These are phyloP conservation scores for Triplophysa yarkandensis DNA, from an alignment of 2,797 vertebrate species.

Conservation along the genomic window DNA sequence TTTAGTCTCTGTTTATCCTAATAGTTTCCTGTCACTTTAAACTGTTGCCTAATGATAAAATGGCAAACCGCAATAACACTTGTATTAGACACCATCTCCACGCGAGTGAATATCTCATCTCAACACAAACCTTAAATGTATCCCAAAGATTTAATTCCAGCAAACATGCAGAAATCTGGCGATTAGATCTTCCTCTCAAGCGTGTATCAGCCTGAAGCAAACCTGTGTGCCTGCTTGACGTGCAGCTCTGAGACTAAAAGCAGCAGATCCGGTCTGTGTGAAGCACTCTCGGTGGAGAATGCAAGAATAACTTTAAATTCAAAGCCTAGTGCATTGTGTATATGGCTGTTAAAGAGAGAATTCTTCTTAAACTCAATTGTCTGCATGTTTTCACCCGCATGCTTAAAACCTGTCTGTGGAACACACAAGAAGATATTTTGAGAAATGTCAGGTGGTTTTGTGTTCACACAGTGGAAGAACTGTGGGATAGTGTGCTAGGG, in stretches of 20 bases:
- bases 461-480: no score
- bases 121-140: neutral
- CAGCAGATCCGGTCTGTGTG: neutral
- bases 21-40: neutral
- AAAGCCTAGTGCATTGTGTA: neutral
- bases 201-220: neutral
- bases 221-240: neutral
- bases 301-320: neutral
- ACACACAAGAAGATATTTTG: no score
- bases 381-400: no score
- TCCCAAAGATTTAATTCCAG: neutral
- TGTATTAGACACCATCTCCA: neutral
- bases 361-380: no score
- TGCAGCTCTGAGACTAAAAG: slow-evolving; percentile 1
- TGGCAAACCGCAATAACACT: neutral
- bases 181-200: neutral
- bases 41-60: neutral
- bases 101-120: neutral
- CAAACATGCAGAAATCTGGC: neutral
- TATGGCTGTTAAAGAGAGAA: neutral
- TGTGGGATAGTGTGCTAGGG: no score
- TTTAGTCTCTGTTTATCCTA: neutral
- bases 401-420: no score
- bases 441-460: no score
- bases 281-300: neutral